Conservation (phyloP, 2,888 invertebrate genomes). For the Metacarcinus magister region DNA sequence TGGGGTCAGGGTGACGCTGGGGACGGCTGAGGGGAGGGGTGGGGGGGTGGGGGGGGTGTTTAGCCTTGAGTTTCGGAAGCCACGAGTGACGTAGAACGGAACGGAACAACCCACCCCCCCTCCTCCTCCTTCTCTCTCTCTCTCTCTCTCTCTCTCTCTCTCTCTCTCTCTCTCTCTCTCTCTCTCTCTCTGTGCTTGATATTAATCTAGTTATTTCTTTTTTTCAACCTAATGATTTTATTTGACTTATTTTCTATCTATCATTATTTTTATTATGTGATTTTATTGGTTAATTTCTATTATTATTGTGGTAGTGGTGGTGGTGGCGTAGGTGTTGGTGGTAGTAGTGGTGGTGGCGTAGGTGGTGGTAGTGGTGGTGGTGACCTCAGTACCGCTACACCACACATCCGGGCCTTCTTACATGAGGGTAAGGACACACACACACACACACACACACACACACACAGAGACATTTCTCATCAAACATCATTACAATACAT, state of each 20-base stretch:
- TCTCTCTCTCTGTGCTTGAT: too few relatives aligned
- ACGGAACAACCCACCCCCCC: too few relatives aligned
- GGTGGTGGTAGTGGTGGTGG: background rate
- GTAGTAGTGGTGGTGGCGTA: background rate
- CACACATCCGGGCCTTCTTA: slow-evolving; percentile 34
- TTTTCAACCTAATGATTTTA: too few relatives aligned
- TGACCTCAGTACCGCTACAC: slow-evolving; percentile 20
- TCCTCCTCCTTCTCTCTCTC: too few relatives aligned
- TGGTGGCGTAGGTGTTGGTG: background rate
- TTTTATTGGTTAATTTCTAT: background rate
- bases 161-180: too few relatives aligned
- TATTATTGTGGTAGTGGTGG: background rate
- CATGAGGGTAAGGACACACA: background rate
- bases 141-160: too few relatives aligned
- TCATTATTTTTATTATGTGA: background rate
- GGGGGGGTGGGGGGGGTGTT: background rate
- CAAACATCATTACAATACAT: background rate
- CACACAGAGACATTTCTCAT: background rate
- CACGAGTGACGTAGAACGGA: background rate
- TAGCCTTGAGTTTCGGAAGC: slow-evolving; percentile 15
- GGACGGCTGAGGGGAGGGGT: background rate
- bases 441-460: slow-evolving; percentile 46
- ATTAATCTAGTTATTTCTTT: too few relatives aligned
- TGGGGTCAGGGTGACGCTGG: background rate
- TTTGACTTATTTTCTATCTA: too few relatives aligned